Evolutionary conservation across 1,140 invertebrate species (phyloP), one percentile per base, ranked within the genome.

Genomic region (Drosophila punjabiensis): DNA sequence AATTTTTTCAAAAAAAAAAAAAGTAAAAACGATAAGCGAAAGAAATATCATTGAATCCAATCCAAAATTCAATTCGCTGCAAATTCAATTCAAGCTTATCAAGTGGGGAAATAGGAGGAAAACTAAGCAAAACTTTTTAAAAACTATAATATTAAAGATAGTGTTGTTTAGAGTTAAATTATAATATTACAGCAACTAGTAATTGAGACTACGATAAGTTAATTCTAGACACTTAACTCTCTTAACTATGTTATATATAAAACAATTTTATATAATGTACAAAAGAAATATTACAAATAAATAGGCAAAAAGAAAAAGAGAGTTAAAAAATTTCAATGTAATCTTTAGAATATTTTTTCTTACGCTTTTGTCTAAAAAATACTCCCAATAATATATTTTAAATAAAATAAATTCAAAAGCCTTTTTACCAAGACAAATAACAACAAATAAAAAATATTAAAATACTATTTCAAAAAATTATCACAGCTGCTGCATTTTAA

Each of bases 51-150:
- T 52, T 52, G 56, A 52, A 67, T 7, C 67, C 76, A 80, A 73
- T 87, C 73, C 77, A 78, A 56, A 88, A 88, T 88, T 71, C 65
- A 82, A 87, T 87, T 76, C 62, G 55, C n/a, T 61, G 30, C 39
- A 53, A 66, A 69, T 69, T 78, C 20, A 47, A 68, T 39, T 50
- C 62, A 30, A 59, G 81, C 81, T 89, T 89, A 81, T 84, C 85
- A 84, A 78, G 77, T 78, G 3, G 4, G 2, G 0, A 35, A 20
- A 5, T 16, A 14, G 11, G 8, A 4, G 1, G 4, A 35, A 35
- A 24, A 56, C 32, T 20, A 47, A 32, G 1, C 7, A 5, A 24
- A 55, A 9, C 0, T 0, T 5, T 48, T 32, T 6, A 14, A 5
- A 37, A 37, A 45, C 14, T 16, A n/a, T 37, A 9, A n/a, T 37